Base-by-base conservation (phyloP, 2,797 vertebrate genomes). In the Sebastes matsubarae region DNA sequence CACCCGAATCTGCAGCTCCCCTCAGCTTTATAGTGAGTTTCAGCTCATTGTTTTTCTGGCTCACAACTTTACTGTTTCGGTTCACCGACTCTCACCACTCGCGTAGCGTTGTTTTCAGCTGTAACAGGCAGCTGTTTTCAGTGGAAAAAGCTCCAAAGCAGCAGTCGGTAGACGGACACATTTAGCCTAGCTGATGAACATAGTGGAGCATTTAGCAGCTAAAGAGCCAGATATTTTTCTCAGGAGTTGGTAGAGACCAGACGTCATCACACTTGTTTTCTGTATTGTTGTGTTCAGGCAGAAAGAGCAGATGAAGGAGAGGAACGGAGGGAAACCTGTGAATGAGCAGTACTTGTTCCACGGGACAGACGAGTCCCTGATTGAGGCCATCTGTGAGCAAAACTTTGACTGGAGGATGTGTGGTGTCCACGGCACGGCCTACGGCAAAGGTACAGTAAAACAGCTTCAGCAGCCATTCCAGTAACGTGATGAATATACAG, bases 381-480 rank as follows among this genome's bases (percentile, higher is more conserved):
- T 94, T 4, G 89, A 94, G 0, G 88, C 94, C 25, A 97, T 97
- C 84, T 97, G 96, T 87, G 93, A 96, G 63, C 96, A 97, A 54
- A 97, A 97, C 94, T 96, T 97, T 80, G 96, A 97, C 90, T 97
- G 96, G 96, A 95, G 96, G 78, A 81, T 96, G 69, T 96, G 95
- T 52, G 96, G 96, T 0, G 76, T 83, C 42, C 90, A 96, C 2
- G 96, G 95, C 12, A 95, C 96, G 0, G 8, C 75, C 3, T 97
- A 94, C 10, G 96, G 96, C 81, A 96, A 94, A 95, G 96, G 96
- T 96, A 89, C 11, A 34, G 52, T 14, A 18, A 29, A 3, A 3
- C 12, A 1, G n/a, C 2, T 20, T 66, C 6, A 57, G 29, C 8
- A n/a, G 60, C 27, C 4, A 7, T 20, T 71, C 7, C 11, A 72